Evolutionary conservation across 2,888 invertebrate species (phyloP), one percentile per base, ranked within the genome.

Genomic region (Alviniconcha strummeri): DNA sequence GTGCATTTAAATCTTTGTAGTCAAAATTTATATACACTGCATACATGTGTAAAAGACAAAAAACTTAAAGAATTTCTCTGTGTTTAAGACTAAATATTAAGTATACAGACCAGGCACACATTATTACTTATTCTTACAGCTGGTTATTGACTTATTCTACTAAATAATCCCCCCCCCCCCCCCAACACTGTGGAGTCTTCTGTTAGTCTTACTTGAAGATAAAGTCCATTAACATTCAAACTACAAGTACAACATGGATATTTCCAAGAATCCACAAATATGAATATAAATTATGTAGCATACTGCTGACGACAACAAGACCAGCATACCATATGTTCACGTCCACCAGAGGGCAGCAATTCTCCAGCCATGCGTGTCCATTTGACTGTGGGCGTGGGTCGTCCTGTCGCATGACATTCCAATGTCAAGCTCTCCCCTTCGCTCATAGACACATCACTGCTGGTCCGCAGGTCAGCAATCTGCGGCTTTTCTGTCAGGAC

Each of bases 361-460:
- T 90, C 91, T 54, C 90, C 90, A n/a, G 91, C 91, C 76, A 90
- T 81, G 79, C 90, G 87, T 13, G 88, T 86, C 92, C 92, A 92
- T 71, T 88, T 90, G 19, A 92, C 86, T 11, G 86, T 80, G 0
- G 92, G 92, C 15, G 76, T 83, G 0, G 92, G 92, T 13, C 88
- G 86, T 15, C 91, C 92, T 55, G 90, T 89, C 7, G 92, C 91
- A 56, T 87, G 87, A 85, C 92, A 92, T 5, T 84, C 84, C 77
- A 92, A 84, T 7, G 80, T 79, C n/a, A 91, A 85, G 5, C 88
- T 81, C 69, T 90, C 89, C 7, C 90, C 91, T 76, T 88, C 89
- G 54, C 88, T 87, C 13, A 89, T 88, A 6, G 88, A 87, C 52
- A 88, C 90, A 85, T 92, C 91, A 80, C 90, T 91, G 85, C 91